Base-by-base conservation (phyloP, 92 coral and sea anemone genomes). In the Micromussa lordhowensis region DNA sequence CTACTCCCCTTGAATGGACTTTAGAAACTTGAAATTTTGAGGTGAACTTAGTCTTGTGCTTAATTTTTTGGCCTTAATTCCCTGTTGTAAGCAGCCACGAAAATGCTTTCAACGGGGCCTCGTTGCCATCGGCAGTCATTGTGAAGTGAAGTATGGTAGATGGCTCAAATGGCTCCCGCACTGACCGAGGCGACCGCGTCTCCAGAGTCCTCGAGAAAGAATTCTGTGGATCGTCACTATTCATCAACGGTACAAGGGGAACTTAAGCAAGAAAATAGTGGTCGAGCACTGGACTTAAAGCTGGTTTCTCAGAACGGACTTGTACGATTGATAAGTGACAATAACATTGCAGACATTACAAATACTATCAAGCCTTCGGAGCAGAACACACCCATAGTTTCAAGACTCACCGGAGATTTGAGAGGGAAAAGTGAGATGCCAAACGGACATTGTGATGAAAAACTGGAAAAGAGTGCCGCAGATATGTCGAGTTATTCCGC, bases 161-260 rank as follows among this genome's bases (percentile, higher is more conserved):
- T 98, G 99, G 99, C 99, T 96, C 99, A 98, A 95, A 98, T 98
- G 99, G 99, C 99, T 98, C 99, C 99, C 94, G 99, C 99, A 93
- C 98, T 98, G 90, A 96, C 98, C 98, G 99, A 98, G 95, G 98
- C 99, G 92, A 96, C 93, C 96, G 98, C 96, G 94, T 98, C 99
- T 93, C 99, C 99, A 94, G 98, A 98, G 96, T 90, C 99, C 91
- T 95, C 98, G 88, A 90, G 98, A 92, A 95, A 98, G 90, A 92
- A 93, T 93, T 95, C 98, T 89, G 94, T 95, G 93, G 98, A 95
- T 95, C 98, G 96, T 88, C 95, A 89, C 90, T 94, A 94, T 83
- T 94, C 99, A 77, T 95, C 98, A 82, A 94, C 92, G 88, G 91
- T 92, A 77, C 96, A 93, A 86, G 98, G 94, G 92, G 96, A 94